Conservation (phyloP, 2,797 vertebrate species). For the Chiroxiphia lanceolata region DNA sequence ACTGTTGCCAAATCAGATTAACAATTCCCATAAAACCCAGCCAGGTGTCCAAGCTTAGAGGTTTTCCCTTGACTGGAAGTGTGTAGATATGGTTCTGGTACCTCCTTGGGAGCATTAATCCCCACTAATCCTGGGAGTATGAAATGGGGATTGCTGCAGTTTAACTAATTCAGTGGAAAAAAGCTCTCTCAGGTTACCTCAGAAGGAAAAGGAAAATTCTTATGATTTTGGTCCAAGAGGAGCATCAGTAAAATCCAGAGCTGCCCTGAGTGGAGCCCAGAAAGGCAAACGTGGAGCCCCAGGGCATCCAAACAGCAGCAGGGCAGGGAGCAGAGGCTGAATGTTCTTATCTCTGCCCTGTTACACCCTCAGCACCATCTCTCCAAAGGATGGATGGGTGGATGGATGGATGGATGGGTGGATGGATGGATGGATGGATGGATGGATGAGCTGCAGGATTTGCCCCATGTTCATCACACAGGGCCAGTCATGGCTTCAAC, state of each 20-base stretch:
- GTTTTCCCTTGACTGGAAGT: neutral
- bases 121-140: neutral
- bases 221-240: neutral
- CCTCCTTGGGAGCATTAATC: neutral
- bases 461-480: neutral
- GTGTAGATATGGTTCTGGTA: neutral
- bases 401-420: neutral
- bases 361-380: neutral
- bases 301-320: neutral
- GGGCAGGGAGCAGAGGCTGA: neutral
- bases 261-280: neutral
- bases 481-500: neutral
- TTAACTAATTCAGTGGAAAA: neutral
- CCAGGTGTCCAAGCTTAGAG: neutral
- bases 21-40: neutral
- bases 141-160: neutral
- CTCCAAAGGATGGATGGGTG: neutral
- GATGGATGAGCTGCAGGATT: neutral
- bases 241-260: neutral
- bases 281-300: fast-evolving
- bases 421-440: neutral
- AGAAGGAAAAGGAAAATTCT: neutral
- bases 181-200: neutral
- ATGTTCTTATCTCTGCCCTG: neutral
- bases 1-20: neutral